Base-by-base conservation (phyloP, 2,113 vertebrate species). In the Potamarius usumacintae region DNA sequence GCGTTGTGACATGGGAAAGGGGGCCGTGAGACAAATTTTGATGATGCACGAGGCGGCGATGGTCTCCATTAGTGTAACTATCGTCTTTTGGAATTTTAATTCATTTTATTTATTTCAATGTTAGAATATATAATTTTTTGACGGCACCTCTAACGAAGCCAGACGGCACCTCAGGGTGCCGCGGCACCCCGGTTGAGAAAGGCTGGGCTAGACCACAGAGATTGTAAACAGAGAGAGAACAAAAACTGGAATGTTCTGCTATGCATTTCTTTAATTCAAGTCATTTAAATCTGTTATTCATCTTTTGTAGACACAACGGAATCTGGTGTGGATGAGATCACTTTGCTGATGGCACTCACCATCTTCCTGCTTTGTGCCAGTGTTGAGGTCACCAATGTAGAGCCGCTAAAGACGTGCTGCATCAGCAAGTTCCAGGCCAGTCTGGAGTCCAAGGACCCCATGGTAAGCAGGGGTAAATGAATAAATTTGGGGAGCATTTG, bases 311-410 rank as follows among this genome's bases (percentile, higher is more conserved):
- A 84, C 62, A 87, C 86, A 11, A 20, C 48, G 0, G 85, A 91
- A 12, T 91, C 90, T 83, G 93, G 94, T 12, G 91, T 94, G 4
- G 96, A 97, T 89, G 95, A 96, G 91, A 77, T 95, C 80, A 96
- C 94, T 88, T 94, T 98, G 5, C 96, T 99, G 72, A 96, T 96
- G 8, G 96, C 96, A 86, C 82, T 99, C 72, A 97, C 97, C 18
- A 88, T 98, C 84, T 99, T 99, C 92, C 92, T 97, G 92, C 90
- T 97, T 91, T 97, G 96, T 69, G 89, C 96, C 76, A 94, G 92
- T 92, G 95, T 96, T 50, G 97, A 98, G 90, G 96, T 98, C 85
- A 94, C 95, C 65, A 63, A 94, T 4, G 82, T 94, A 0, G 93
- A 96, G 89, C 95, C 95, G 84, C 95, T 99, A 91, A 96, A 96